These are phyloP conservation scores for Herminia tarsipennalis DNA, from an alignment of 2,888 invertebrate genomes.

Conservation along the genomic window DNA sequence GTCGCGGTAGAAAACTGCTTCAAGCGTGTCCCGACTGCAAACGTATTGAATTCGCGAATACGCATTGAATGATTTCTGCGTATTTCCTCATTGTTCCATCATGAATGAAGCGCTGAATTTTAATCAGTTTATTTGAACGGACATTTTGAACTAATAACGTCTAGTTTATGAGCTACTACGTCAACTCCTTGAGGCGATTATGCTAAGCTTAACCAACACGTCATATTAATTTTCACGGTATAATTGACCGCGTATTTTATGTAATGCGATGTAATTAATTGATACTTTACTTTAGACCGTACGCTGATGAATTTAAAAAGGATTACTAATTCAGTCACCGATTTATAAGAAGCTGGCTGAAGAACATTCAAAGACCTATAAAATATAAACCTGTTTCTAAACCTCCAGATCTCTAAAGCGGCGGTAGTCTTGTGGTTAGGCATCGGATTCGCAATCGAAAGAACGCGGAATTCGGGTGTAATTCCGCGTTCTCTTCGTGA, in stretches of 20 bases:
- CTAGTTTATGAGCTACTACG: slow-evolving; percentile 5
- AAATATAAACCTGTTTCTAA: too few species aligned
- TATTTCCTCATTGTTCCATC: slow-evolving; percentile 80
- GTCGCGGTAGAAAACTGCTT: slow-evolving; percentile 70
- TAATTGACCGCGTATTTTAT: background rate
- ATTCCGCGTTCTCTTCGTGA: too few species aligned
- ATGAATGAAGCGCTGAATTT: slow-evolving; percentile 78
- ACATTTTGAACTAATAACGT: slow-evolving; percentile 25
- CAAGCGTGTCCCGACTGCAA: slow-evolving; percentile 70
- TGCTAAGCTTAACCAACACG: background rate
- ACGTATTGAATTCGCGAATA: slow-evolving; percentile 77
- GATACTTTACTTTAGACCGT: too few species aligned
- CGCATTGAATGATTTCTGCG: slow-evolving; percentile 75
- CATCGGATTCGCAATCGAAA: too few species aligned
- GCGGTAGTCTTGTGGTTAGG: too few species aligned
- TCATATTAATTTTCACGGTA: slow-evolving; percentile 6
- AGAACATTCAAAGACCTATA: too few species aligned
- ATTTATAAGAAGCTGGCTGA: too few species aligned
- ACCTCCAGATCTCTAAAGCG: too few species aligned
- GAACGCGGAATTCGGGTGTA: too few species aligned
- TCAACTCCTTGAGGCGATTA: background rate
- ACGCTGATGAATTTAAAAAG: too few species aligned
- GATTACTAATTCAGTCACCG: too few species aligned
- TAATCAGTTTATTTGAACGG: slow-evolving; percentile 52
- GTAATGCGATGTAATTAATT: too few species aligned